A percentile compares a stretch with the other conserved stretches of the same genome.
Conservation (phyloP, 2,888 invertebrate genomes). For the Subacronicta megacephala region DNA sequence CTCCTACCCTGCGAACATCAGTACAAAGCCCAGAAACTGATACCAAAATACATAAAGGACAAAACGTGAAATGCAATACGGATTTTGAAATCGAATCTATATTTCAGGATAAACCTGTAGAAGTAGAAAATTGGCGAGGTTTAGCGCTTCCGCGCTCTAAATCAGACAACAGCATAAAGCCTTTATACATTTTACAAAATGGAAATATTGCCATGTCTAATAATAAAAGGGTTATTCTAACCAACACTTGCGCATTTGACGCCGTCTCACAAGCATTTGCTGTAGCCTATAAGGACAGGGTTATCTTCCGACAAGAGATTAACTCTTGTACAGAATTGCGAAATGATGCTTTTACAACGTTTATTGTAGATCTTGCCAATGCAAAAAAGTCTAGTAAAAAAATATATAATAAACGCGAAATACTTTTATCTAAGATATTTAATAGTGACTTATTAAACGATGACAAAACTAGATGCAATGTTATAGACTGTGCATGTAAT, state of each 20-base stretch:
- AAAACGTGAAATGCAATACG: too few relatives aligned
- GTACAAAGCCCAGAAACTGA: constrained; percentile 18
- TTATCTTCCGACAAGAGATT: constrained; percentile 15
- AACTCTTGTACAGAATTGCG: too few relatives aligned
- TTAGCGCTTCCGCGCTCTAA: constrained; percentile 18
- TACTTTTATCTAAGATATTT: constrained; percentile 15
- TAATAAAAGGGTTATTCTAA: constrained; percentile 17
- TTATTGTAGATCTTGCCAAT: constrained; percentile 18
- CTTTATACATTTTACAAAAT: too few relatives aligned
- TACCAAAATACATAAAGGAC: constrained; percentile 1
- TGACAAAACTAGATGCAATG: constrained; percentile 19
- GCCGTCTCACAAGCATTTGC: constrained; percentile 24
- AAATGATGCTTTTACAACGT: constrained; percentile 19
- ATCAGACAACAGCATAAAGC: constrained; percentile 14
- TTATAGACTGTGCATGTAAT: constrained; percentile 27
- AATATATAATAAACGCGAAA: constrained; percentile 18
- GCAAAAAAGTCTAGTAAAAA: constrained; percentile 17
- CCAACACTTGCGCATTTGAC: constrained; percentile 27
- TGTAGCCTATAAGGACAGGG: constrained; percentile 18
- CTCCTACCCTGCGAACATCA: too few relatives aligned
- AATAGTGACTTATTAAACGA: constrained; percentile 13
- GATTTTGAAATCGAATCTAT: constrained; percentile 23
- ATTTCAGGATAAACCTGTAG: constrained; percentile 24
- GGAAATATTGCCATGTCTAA: constrained; percentile 21
- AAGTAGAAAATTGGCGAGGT: constrained; percentile 26